phyloP scores from a whole-genome alignment of 1,140 invertebrate genomes.

The Formica selysi region DNA sequence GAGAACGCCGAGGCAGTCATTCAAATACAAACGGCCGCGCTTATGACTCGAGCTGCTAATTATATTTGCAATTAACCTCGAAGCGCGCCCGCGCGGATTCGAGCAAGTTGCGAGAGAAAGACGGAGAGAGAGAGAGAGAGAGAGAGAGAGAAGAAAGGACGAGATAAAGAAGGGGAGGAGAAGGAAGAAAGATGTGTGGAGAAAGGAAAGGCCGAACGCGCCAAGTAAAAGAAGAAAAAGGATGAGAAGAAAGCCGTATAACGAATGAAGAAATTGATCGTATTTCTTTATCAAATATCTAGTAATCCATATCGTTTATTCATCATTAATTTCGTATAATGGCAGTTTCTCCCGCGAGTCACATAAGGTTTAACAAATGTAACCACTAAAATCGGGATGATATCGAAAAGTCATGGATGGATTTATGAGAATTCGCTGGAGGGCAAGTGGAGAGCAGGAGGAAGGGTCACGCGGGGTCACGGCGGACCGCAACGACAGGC shows the following conservation, averaged over 20 bases:
- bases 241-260: not conserved
- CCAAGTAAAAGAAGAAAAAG: not conserved
- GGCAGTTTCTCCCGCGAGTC: not conserved
- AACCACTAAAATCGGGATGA: conserved; percentile 26
- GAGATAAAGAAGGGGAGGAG: not conserved
- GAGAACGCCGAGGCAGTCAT: conserved; percentile 80
- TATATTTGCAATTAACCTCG: conserved; percentile 81
- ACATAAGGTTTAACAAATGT: conserved; percentile 40
- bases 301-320: conserved; percentile 7
- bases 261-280: conserved; percentile 15
- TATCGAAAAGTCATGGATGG: conserved; percentile 50
- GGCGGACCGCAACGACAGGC: conserved; percentile 31
- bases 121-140: conserved; percentile 44
- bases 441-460: not conserved
- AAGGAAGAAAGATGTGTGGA: not conserved
- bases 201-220: conserved; percentile 37
- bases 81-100: conserved; percentile 52
- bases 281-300: conserved; percentile 17
- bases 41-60: conserved; percentile 81
- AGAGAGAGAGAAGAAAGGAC: not conserved
- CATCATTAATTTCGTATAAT: conserved; percentile 10
- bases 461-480: conserved; percentile 30
- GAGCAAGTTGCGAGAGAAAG: conserved; percentile 4
- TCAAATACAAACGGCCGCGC: conserved; percentile 78
- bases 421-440: conserved; percentile 56